Percentiles rank a stretch among this genome's conserved stretches.
These are phyloP conservation scores for Cyclophora punctaria DNA, from an alignment of 2,888 invertebrate species.

Conservation along the genomic window DNA sequence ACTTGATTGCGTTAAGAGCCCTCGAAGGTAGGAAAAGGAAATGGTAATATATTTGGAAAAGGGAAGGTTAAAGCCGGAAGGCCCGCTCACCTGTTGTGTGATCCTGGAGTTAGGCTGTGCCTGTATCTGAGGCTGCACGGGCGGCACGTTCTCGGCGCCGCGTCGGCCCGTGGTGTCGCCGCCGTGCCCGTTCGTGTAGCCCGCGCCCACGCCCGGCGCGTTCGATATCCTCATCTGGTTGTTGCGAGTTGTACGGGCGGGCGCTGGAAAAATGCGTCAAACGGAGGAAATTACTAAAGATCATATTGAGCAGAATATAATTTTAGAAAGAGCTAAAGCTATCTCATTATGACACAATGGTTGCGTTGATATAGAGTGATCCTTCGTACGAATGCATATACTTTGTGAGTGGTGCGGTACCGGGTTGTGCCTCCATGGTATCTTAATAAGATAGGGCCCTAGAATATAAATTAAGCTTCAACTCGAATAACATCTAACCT, in stretches of 20 bases:
- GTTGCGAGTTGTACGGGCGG: conserved; percentile 65
- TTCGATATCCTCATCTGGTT: conserved; percentile 73
- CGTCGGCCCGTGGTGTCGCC: conserved; percentile 76
- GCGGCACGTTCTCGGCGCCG: conserved; percentile 78
- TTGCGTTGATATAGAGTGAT: too few species aligned
- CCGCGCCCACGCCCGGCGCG: conserved; percentile 49
- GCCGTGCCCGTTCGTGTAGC: conserved; percentile 74
- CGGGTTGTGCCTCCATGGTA: too few species aligned
- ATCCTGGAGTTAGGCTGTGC: conserved; percentile 54
- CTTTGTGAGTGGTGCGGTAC: too few species aligned
- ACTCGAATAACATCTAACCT: background rate
- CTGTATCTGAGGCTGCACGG: conserved; percentile 55
- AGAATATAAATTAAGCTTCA: too few species aligned
- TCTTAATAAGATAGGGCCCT: too few species aligned
- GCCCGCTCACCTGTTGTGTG: conserved; percentile 56
- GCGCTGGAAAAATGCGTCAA: conserved; percentile 34
- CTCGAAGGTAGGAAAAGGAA: background rate
- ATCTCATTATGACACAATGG: too few species aligned
- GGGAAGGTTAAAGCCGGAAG: too few species aligned
- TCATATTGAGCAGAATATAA: too few species aligned
- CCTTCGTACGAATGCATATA: too few species aligned
- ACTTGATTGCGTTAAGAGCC: background rate
- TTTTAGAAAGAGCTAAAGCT: conserved; percentile 5
- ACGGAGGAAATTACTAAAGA: too few species aligned
- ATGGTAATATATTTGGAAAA: too few species aligned